Percentiles rank a stretch among this genome's conserved stretches.
Evolutionary conservation across 1,140 invertebrate species (phyloP).

Genomic region (Lasioglossum albipes): DNA sequence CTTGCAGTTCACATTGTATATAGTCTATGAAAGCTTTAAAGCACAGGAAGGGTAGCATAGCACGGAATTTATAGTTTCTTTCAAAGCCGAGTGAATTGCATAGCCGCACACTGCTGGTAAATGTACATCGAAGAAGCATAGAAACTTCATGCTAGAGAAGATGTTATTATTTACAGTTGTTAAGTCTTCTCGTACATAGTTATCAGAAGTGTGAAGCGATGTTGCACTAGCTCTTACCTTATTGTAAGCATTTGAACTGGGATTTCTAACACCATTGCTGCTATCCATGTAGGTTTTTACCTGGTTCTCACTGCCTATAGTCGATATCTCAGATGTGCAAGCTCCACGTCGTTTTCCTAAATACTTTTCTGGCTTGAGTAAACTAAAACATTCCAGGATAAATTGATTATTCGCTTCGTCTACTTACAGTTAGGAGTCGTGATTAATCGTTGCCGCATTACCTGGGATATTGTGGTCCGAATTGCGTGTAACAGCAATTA

Average conservation of each 20-base stretch:
- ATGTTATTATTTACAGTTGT: conserved; percentile 42
- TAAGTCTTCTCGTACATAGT: conserved; percentile 35
- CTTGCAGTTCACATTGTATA: neutral
- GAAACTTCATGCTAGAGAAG: conserved; percentile 26
- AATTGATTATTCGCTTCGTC: conserved; percentile 2
- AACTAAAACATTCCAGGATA: conserved; percentile 63
- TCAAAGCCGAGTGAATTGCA: conserved; percentile 21
- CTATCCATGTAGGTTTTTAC: conserved; percentile 98
- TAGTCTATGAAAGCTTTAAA: conserved; percentile 17
- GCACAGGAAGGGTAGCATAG: conserved; percentile 6
- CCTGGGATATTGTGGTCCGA: conserved; percentile 98
- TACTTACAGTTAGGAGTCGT: neutral
- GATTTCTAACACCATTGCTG: conserved; percentile 91
- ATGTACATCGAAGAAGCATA: conserved; percentile 27
- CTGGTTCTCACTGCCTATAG: conserved; percentile 85
- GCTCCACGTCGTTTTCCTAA: conserved; percentile 78
- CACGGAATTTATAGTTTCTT: neutral
- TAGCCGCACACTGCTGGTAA: conserved; percentile 1
- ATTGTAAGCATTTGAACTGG: conserved; percentile 94
- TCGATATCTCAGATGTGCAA: conserved; percentile 78
- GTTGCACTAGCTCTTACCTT: conserved; percentile 85
- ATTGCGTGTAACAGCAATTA: conserved; percentile 97
- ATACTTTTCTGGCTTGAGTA: conserved; percentile 80
- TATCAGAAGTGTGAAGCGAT: conserved; percentile 48
- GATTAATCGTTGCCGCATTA: conserved; percentile 73